Conservation (phyloP, 2,797 vertebrate genomes). For the Sphenodon punctatus region DNA sequence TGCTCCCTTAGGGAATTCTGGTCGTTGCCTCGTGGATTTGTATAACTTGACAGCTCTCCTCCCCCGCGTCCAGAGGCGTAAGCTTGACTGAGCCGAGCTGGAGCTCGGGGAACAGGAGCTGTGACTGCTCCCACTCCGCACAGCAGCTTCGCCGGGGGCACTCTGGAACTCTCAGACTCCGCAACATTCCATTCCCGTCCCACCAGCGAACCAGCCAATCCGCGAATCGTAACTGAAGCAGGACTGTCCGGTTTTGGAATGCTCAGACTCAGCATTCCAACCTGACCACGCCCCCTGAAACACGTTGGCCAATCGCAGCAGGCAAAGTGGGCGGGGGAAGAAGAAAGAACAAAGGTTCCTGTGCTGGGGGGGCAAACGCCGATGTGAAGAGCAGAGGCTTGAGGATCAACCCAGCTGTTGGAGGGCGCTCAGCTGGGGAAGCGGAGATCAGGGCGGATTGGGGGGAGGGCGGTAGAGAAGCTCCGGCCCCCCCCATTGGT, state of each 20-base stretch:
- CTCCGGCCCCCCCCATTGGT: too few relatives aligned
- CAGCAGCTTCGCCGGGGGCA: too few relatives aligned
- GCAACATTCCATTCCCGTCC: background rate
- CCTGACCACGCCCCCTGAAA: background rate
- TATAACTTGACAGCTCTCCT: background rate
- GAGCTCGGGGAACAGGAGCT: background rate
- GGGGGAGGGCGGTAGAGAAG: too few relatives aligned
- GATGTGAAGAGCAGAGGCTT: too few relatives aligned
- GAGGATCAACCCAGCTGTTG: accelerated
- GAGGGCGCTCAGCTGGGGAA: accelerated
- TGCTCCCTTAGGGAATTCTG: too few relatives aligned
- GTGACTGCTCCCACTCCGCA: too few relatives aligned
- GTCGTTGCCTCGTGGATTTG: too few relatives aligned
- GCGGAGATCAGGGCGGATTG: too few relatives aligned
- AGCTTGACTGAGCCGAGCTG: background rate
- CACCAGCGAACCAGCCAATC: background rate
- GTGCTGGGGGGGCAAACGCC: too few relatives aligned
- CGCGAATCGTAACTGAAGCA: background rate
- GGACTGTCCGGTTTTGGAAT: background rate
- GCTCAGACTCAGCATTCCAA: background rate
- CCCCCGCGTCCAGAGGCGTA: background rate
- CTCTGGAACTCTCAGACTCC: background rate
- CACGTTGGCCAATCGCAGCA: conserved; percentile 15
- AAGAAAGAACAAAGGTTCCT: accelerated
- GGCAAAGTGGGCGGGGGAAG: background rate